Conservation (phyloP, 2,113 vertebrate species). For the Cairina moschata region DNA sequence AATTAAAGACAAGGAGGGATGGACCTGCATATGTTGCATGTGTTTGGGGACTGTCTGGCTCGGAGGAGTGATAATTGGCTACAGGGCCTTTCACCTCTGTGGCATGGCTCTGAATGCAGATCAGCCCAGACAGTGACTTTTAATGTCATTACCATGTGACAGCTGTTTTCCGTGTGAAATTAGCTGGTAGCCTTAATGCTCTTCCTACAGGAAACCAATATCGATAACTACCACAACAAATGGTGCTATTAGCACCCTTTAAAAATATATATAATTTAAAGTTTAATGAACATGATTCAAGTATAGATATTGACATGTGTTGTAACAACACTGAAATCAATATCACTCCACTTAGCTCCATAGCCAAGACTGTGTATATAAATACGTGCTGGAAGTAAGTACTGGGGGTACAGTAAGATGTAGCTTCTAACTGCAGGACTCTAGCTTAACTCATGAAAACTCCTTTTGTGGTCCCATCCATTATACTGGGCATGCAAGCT, state of each 20-base stretch:
- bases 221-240: constrained; percentile 24
- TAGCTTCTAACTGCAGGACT: neutral
- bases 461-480: neutral
- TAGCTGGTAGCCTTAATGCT: constrained; percentile 2
- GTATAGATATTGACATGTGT: neutral
- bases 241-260: neutral
- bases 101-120: constrained; percentile 56
- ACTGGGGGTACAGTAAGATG: neutral
- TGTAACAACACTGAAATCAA: neutral
- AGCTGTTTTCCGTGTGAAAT: constrained; percentile 47
- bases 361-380: neutral
- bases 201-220: constrained; percentile 37
- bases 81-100: constrained; percentile 58
- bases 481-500: neutral
- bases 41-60: constrained; percentile 57
- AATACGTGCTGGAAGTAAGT: neutral
- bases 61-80: constrained; percentile 47
- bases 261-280: constrained; percentile 5
- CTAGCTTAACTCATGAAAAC: neutral
- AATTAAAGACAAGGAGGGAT: constrained; percentile 44
- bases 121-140: constrained; percentile 46
- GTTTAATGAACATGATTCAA: neutral
- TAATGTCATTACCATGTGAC: constrained; percentile 45
- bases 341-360: neutral
- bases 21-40: constrained; percentile 42